These are phyloP conservation scores for Enteromius unitaeniatus DNA, from an alignment of 2,797 vertebrate species.

Conservation along the genomic window DNA sequence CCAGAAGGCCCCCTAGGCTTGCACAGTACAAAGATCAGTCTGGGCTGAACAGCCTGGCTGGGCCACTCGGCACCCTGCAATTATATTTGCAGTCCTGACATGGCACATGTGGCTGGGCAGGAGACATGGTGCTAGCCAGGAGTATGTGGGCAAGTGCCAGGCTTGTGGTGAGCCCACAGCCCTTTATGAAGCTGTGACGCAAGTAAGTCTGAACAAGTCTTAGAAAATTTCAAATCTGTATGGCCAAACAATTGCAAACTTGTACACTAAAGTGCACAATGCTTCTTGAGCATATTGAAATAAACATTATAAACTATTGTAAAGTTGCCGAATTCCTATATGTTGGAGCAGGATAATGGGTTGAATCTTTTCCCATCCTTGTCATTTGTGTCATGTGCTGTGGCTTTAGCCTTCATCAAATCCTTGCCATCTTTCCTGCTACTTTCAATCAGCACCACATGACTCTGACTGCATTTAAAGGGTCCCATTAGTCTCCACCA, in stretches of 20 bases:
- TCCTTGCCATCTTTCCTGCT: neutral
- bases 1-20: neutral
- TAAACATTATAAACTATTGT: neutral
- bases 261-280: neutral
- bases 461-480: conserved; percentile 32
- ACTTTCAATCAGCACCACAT: conserved; percentile 41
- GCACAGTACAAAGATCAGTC: conserved; percentile 29
- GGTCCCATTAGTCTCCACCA: conserved; percentile 13
- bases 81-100: conserved; percentile 34
- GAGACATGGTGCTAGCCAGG: conserved; percentile 15
- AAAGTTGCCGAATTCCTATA: neutral
- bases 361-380: neutral
- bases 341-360: neutral
- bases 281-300: neutral
- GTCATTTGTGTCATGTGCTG: neutral
- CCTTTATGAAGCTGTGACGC: conserved; percentile 4
- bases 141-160: neutral
- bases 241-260: neutral
- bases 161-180: conserved; percentile 1
- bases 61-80: conserved; percentile 15
- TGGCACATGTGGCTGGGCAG: conserved; percentile 33
- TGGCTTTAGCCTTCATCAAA: conserved; percentile 17
- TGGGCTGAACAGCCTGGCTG: conserved; percentile 19
- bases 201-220: conserved; percentile 3
- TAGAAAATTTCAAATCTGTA: neutral